Percentiles rank a stretch among this genome's conserved stretches.
Conservation (phyloP, 2,888 invertebrate species). For the Phengaris alcon region DNA sequence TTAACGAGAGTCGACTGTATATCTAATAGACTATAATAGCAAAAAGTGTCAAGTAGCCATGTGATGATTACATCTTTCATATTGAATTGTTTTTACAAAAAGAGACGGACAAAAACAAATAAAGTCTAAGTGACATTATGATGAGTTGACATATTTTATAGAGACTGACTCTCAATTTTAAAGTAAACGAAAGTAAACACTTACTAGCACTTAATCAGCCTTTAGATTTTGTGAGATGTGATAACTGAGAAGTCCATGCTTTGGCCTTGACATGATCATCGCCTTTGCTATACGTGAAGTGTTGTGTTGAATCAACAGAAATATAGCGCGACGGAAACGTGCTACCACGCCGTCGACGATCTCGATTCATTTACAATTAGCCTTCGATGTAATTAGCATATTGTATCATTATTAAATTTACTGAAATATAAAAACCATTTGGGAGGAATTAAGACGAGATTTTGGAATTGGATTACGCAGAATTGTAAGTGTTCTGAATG, state of each 20-base stretch:
- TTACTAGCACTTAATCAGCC: too few relatives aligned
- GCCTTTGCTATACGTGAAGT: slow-evolving; percentile 57
- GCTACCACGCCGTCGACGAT: slow-evolving; percentile 35
- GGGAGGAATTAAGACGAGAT: neutral
- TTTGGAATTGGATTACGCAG: neutral
- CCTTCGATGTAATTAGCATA: slow-evolving; percentile 9
- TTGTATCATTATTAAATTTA: neutral
- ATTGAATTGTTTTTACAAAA: too few relatives aligned
- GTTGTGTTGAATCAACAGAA: slow-evolving; percentile 67
- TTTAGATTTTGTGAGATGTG: too few relatives aligned
- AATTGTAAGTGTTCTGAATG: neutral
- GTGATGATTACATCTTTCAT: too few relatives aligned
- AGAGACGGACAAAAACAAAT: too few relatives aligned
- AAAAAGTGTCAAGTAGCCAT: too few relatives aligned
- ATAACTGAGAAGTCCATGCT: neutral
- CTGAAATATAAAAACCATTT: neutral
- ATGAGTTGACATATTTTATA: too few relatives aligned
- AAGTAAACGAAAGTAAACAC: too few relatives aligned
- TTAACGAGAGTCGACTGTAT: too few relatives aligned
- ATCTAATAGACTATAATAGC: too few relatives aligned
- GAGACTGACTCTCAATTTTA: too few relatives aligned
- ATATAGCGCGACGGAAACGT: slow-evolving; percentile 63
- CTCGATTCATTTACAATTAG: slow-evolving; percentile 32
- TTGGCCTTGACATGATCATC: slow-evolving; percentile 15
- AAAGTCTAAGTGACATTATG: too few relatives aligned